Evolutionary conservation across 2,797 vertebrate genomes (phyloP), one percentile per base, ranked within the genome.

Genomic region (Cygnus olor): DNA sequence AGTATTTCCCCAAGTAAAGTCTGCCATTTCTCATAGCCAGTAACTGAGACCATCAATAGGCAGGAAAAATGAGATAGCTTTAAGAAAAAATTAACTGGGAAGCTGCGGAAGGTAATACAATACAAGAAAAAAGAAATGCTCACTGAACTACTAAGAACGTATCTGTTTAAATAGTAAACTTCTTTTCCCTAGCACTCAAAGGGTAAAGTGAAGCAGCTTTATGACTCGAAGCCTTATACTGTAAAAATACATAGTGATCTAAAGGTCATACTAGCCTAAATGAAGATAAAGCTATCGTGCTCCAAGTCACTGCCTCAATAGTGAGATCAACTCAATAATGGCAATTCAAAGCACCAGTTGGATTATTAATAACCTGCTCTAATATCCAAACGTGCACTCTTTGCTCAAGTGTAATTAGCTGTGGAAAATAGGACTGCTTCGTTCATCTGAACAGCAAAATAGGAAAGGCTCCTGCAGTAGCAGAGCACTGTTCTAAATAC

Each of bases 391-490:
- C 0, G 3, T 14, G 19, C 60, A 80, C 32, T 88, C 81, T 82
- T 64, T 61, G 57, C 54, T 95, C 28, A 54, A 42, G 57, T 69
- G 90, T 72, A 94, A 88, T 88, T 85, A 91, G 32, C 69, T 80
- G 63, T 56, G 69, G 72, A 95, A 89, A 91, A 91, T 7, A 73
- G 25, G 49, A 72, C 34, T 58, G 88, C 42, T 81, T 84, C 77
- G 72, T 80, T 88, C 65, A 91, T 38, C 21, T 57, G 45, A 88
- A 90, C 1, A 84, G 70, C 21, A 86, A 89, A 88, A 53, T 22
- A 64, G 32, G 5, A 74, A 80, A 70, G 89, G 54, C 42, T 70
- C 34, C 45, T 27, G 53, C 76, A 80, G 20, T 8, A 79, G 40
- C 36, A 22, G 9, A 83, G 30, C 16, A 28, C n/a, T 86, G 51